Percentiles rank a stretch among this genome's conserved stretches.
phyloP scores from a whole-genome alignment of 2,113 vertebrate genomes.

The Otocyon megalotis region DNA sequence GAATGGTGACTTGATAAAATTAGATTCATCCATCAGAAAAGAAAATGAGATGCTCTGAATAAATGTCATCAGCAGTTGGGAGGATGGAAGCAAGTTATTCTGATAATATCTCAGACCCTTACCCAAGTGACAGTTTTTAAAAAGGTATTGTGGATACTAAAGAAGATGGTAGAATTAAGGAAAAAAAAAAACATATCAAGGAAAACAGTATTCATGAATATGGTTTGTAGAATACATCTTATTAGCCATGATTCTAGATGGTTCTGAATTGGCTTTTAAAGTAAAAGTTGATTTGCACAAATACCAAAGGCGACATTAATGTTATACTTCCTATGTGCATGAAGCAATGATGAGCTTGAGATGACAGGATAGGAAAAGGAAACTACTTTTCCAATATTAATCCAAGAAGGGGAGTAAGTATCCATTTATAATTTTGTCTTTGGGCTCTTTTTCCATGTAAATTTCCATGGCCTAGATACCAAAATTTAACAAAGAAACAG shows the following conservation, averaged over 20 bases:
- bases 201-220: slow-evolving; percentile 4
- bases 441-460: background rate
- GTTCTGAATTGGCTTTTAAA: slow-evolving; percentile 27
- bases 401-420: background rate
- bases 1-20: slow-evolving; percentile 80
- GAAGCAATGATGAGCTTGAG: background rate
- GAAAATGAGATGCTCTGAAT: slow-evolving; percentile 66
- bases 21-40: slow-evolving; percentile 58
- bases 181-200: background rate
- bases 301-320: background rate
- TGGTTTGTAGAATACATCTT: background rate
- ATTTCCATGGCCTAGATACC: background rate
- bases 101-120: slow-evolving; percentile 44
- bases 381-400: background rate
- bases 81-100: slow-evolving; percentile 51
- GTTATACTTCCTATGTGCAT: background rate
- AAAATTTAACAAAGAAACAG: background rate
- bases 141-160: slow-evolving; percentile 47
- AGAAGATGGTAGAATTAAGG: background rate
- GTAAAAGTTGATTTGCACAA: slow-evolving; percentile 4
- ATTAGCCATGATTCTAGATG: slow-evolving; percentile 14
- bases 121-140: background rate
- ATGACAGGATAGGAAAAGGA: background rate
- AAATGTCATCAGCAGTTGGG: slow-evolving; percentile 57
- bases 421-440: background rate